A percentile compares a stretch with the other conserved stretches of the same genome.
Conservation (phyloP, 2,113 vertebrate genomes). For the Archilochus colubris region DNA sequence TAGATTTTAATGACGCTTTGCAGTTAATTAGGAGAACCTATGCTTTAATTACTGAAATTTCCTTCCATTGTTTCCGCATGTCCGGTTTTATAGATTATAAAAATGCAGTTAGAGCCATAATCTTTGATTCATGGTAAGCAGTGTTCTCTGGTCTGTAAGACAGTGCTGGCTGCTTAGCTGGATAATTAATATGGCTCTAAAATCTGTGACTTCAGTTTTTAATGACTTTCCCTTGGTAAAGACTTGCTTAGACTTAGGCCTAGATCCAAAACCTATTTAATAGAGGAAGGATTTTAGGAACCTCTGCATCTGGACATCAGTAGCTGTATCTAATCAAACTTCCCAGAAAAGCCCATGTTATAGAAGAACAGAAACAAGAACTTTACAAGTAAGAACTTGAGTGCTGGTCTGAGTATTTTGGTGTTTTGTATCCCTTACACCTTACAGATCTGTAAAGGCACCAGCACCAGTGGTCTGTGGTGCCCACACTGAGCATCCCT, state of each 20-base stretch:
- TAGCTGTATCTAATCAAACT: neutral
- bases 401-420: neutral
- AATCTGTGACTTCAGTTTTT: conserved; percentile 29
- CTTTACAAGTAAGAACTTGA: neutral
- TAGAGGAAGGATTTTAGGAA: conserved; percentile 34
- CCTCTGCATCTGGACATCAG: conserved; percentile 3
- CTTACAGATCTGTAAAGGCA: neutral
- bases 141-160: conserved; percentile 32
- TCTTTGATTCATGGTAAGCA: conserved; percentile 29
- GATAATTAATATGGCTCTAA: conserved; percentile 49
- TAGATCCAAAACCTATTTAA: neutral
- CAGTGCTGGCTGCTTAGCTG: conserved; percentile 31
- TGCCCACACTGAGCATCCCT: neutral
- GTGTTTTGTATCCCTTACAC: conserved; percentile 3
- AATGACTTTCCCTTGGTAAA: conserved; percentile 31
- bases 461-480: neutral
- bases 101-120: conserved; percentile 58
- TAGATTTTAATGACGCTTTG: conserved; percentile 64
- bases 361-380: conserved; percentile 16
- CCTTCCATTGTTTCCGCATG: conserved; percentile 56
- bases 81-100: conserved; percentile 64
- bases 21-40: conserved; percentile 68
- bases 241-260: neutral
- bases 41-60: conserved; percentile 66
- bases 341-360: neutral